phyloP scores from a whole-genome alignment of 2,113 vertebrate genomes.

The Merops nubicus region DNA sequence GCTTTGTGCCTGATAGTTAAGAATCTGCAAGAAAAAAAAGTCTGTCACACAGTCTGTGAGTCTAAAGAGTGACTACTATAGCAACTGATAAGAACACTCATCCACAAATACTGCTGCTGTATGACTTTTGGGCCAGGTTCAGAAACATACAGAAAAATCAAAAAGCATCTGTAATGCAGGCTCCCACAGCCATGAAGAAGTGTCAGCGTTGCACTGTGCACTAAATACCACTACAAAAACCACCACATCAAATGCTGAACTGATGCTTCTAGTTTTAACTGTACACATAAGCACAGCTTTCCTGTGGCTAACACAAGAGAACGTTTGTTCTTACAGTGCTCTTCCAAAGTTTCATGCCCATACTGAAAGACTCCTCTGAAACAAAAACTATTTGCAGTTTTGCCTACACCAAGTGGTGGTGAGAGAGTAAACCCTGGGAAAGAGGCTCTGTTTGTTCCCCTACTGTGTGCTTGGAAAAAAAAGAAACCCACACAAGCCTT shows the following conservation, averaged over 20 bases:
- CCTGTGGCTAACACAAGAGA: neutral
- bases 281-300: neutral
- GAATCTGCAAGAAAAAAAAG: neutral
- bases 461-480: neutral
- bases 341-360: neutral
- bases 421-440: neutral
- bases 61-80: neutral
- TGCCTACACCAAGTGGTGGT: neutral
- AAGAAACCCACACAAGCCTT: neutral
- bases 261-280: neutral
- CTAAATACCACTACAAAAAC: neutral
- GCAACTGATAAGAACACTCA: neutral
- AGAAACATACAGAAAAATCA: neutral
- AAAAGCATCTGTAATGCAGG: neutral
- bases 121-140: neutral
- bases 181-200: neutral
- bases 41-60: neutral
- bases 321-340: neutral
- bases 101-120: neutral
- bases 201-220: neutral
- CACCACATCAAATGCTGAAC: neutral
- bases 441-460: neutral
- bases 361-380: neutral
- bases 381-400: neutral
- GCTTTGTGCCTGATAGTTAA: neutral